A percentile compares a stretch with the other conserved stretches of the same genome.
Evolutionary conservation across 2,888 invertebrate species (phyloP).

Genomic region (Pristionchus entomophagus): DNA sequence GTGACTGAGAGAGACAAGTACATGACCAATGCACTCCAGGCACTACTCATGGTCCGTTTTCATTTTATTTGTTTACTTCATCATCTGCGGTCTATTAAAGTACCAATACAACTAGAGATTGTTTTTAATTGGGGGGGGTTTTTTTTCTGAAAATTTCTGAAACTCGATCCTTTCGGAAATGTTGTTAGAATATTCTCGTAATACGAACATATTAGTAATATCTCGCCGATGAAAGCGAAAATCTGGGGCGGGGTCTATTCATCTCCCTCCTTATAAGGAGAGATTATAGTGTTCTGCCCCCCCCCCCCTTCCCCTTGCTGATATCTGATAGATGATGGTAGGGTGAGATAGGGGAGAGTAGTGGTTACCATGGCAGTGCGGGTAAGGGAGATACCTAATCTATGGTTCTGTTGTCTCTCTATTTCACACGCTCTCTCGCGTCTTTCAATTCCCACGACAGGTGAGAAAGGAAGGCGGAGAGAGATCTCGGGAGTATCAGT

Average conservation of each 20-base stretch:
- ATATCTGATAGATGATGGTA: not conserved
- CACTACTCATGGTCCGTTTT: conserved; percentile 53
- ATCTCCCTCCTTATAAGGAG: too few relatives aligned
- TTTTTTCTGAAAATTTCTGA: too few relatives aligned
- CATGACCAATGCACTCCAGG: conserved; percentile 83
- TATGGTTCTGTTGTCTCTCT: not conserved
- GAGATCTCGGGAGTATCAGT: not conserved
- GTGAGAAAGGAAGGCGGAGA: not conserved
- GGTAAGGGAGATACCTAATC: conserved; percentile 12
- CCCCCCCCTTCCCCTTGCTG: too few relatives aligned
- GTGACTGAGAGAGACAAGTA: conserved; percentile 92
- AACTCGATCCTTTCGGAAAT: too few relatives aligned
- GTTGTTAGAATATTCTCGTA: too few relatives aligned
- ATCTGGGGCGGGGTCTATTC: not conserved
- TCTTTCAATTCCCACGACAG: not conserved
- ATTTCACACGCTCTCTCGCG: not conserved
- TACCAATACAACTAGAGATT: too few relatives aligned
- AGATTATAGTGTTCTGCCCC: too few relatives aligned
- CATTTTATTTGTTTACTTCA: not conserved
- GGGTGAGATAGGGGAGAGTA: not conserved
- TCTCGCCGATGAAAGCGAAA: not conserved
- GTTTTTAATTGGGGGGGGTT: too few relatives aligned
- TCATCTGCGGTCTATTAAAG: too few relatives aligned
- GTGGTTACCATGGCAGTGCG: conserved; percentile 10
- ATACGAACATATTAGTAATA: not conserved